phyloP scores from a whole-genome alignment of 1,140 invertebrate species.

The Drosophila kurseongensis region DNA sequence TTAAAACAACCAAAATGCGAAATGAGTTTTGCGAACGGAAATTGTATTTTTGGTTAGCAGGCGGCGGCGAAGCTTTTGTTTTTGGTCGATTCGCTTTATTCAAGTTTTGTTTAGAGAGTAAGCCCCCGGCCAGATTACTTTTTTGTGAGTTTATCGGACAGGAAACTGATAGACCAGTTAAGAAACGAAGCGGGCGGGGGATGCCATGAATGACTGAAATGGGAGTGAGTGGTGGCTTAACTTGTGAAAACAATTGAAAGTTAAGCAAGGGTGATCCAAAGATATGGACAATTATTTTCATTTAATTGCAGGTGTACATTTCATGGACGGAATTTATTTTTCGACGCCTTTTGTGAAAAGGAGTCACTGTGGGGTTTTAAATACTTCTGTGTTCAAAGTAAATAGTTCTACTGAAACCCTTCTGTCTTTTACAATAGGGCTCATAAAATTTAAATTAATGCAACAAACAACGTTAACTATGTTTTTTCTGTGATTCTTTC shows the following conservation, averaged over 20 bases:
- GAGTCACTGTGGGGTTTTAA: neutral
- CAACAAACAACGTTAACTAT: too few species aligned
- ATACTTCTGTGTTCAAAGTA: too few species aligned
- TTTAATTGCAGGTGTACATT: conserved; percentile 3
- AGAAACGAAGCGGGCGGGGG: neutral
- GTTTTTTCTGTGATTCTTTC: too few species aligned
- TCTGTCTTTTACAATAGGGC: too few species aligned
- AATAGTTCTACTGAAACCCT: too few species aligned
- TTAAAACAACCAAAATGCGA: conserved; percentile 81
- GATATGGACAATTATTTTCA: conserved; percentile 31
- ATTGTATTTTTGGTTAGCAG: conserved; percentile 76
- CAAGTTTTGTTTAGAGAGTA: conserved; percentile 52
- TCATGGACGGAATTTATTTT: neutral
- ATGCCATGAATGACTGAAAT: conserved; percentile 1
- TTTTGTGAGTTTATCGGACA: conserved; percentile 36
- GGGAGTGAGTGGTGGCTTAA: conserved; percentile 7
- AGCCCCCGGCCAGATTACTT: conserved; percentile 51
- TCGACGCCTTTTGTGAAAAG: neutral
- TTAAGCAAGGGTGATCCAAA: conserved; percentile 10
- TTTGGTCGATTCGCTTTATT: conserved; percentile 42
- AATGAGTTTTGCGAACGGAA: conserved; percentile 79
- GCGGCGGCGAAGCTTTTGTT: conserved; percentile 45
- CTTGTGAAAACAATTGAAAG: conserved; percentile 34
- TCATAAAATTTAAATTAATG: too few species aligned
- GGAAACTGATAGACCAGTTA: conserved; percentile 24